Percentiles rank a stretch among this genome's conserved stretches.
These are phyloP conservation scores for Dicyrtomina minuta DNA, from an alignment of 2,888 invertebrate genomes.

Conservation along the genomic window DNA sequence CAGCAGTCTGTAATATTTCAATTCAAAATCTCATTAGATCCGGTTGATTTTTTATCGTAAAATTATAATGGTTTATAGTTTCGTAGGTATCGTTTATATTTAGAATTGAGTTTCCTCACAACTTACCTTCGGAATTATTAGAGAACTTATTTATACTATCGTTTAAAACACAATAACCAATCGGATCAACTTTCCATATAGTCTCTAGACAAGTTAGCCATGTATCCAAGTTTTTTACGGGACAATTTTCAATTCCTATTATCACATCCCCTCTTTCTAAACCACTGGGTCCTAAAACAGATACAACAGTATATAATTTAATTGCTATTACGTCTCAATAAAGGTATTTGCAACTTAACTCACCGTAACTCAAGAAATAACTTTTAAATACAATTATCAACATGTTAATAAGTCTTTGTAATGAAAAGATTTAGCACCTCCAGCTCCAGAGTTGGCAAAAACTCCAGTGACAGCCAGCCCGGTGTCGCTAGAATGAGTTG, in stretches of 20 bases:
- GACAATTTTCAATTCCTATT: conserved; percentile 51
- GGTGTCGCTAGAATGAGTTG: conserved; percentile 49
- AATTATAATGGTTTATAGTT: neutral
- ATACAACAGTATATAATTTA: neutral
- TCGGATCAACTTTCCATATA: conserved; percentile 51
- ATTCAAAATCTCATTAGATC: neutral
- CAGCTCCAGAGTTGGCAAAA: conserved; percentile 47
- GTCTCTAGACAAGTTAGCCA: conserved; percentile 52
- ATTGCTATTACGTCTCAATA: neutral
- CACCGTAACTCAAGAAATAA: no score
- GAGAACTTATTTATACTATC: conserved; percentile 47
- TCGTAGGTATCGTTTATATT: neutral
- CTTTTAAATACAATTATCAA: no score
- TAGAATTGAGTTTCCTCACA: no score
- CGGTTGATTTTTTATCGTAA: neutral
- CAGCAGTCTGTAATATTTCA: conserved; percentile 47
- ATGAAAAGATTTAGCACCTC: conserved; percentile 39
- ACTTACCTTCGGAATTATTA: conserved; percentile 50
- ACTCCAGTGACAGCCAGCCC: conserved; percentile 51
- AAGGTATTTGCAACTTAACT: no score
- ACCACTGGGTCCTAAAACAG: conserved; percentile 47
- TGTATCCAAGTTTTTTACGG: conserved; percentile 48
- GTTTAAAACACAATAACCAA: conserved; percentile 48
- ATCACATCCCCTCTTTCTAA: conserved; percentile 51
- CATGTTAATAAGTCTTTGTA: neutral